Percentiles rank a stretch among this genome's conserved stretches.
Evolutionary conservation across 2,888 invertebrate species (phyloP).

Genomic region (Drosophila nr. medialis): DNA sequence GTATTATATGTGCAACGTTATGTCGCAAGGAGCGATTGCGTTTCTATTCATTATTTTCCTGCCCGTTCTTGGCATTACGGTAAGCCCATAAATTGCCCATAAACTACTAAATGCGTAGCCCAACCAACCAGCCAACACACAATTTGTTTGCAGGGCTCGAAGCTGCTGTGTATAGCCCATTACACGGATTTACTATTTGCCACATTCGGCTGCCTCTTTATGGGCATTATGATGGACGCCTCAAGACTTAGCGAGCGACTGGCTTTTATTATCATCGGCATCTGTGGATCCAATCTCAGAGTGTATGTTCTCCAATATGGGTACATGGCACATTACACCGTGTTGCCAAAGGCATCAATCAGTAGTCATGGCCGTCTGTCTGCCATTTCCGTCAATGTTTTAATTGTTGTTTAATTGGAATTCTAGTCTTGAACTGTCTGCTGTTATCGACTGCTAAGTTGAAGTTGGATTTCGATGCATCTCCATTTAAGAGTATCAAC

Average conservation of each 20-base stretch:
- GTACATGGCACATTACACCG: not conserved
- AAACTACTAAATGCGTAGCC: not conserved
- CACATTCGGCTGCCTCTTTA: constrained; percentile 23
- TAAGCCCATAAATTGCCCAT: constrained; percentile 9
- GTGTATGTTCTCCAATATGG: constrained; percentile 32
- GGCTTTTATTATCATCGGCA: constrained; percentile 7
- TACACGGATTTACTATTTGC: constrained; percentile 53
- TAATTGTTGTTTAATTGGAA: not conserved
- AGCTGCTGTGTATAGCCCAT: constrained; percentile 16
- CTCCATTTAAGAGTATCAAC: no score
- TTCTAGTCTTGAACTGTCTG: not conserved
- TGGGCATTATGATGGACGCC: constrained; percentile 59
- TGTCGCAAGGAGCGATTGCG: constrained; percentile 50
- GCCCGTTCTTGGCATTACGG: constrained; percentile 46
- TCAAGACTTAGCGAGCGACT: constrained; percentile 53
- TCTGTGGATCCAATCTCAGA: constrained; percentile 35
- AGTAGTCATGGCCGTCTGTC: not conserved
- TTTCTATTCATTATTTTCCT: constrained; percentile 53
- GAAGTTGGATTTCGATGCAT: not conserved
- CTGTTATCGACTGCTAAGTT: not conserved
- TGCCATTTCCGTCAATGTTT: not conserved
- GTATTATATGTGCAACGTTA: constrained; percentile 59
- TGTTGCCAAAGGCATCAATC: not conserved
- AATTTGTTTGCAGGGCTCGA: constrained; percentile 28
- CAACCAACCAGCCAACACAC: not conserved